Evolutionary conservation across 2,113 vertebrate genomes (phyloP), one percentile per base, ranked within the genome.

Genomic region (Azemiops feae): DNA sequence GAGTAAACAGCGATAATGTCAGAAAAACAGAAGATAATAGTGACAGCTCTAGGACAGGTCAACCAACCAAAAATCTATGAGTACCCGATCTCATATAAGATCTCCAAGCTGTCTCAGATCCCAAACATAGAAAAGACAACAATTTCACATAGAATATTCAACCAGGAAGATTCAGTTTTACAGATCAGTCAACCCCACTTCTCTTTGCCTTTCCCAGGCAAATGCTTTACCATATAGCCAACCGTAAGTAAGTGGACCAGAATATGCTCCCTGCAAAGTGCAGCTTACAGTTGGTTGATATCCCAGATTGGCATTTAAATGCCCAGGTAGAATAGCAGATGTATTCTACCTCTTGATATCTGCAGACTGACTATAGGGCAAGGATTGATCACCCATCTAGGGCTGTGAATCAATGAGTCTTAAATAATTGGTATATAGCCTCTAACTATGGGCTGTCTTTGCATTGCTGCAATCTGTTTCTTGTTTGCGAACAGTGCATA

Each of bases 391-490:
- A 96, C 93, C 94, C 93, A 96, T 90, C 87, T 45, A 93, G n/a
- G 93, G 92, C 43, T 8, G 95, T 95, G 93, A 96, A 96, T 96
- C 96, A 97, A 94, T 94, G 88, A 96, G 95, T 96, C 96, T 97
- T 97, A 96, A 96, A 96, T 96, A 97, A 96, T 96, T 95, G 92
- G 93, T 93, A 96, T 95, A 95, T 95, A 96, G 95, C 95, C 96
- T 97, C 89, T 98, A 97, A 97, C 97, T 97, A 97, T 96, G 94
- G 94, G 93, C 94, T 96, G 94, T 93, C 93, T 96, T 96, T 94
- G 95, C 93, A 91, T 96, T 97, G 95, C 96, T 95, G 93, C 95
- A 96, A 93, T 91, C 89, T 93, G 90, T 95, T 97, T 94, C 93
- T 6, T 54, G 89, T 95, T 92, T 96, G 95, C 95, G 92, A 97